Evolutionary conservation across 2,797 vertebrate genomes (phyloP).

Genomic region (Schizopygopsis pylzovi): DNA sequence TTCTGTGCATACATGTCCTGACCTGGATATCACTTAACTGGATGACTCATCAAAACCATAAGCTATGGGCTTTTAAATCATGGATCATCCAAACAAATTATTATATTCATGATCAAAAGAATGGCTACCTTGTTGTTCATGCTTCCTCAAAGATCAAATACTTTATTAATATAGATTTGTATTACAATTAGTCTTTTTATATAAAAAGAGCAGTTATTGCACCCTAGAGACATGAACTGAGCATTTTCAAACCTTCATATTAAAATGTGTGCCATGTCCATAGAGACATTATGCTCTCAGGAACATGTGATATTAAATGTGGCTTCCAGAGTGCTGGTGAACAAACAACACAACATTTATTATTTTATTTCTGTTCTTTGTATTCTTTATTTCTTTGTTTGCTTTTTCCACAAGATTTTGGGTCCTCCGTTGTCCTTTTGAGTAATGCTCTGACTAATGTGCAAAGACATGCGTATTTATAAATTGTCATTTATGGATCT

Average conservation of each 20-base stretch:
- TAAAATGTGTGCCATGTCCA: conserved; percentile 40
- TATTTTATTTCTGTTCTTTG: background rate
- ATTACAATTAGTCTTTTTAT: conserved; percentile 18
- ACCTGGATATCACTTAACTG: conserved; percentile 23
- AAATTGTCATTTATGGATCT: background rate
- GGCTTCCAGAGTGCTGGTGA: conserved; percentile 4
- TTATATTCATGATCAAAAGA: conserved; percentile 14
- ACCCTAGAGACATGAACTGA: conserved; percentile 7
- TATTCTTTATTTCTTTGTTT: background rate
- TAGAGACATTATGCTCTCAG: conserved; percentile 19
- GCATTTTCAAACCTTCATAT: conserved; percentile 26
- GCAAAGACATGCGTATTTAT: background rate
- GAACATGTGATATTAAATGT: conserved; percentile 21
- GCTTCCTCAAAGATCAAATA: conserved; percentile 9
- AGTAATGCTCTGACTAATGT: conserved; percentile 16
- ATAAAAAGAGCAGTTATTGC: conserved; percentile 9
- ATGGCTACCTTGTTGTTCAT: conserved; percentile 7
- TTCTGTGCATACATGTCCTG: background rate
- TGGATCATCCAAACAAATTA: conserved; percentile 2
- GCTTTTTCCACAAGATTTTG: background rate
- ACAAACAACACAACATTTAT: conserved; percentile 8
- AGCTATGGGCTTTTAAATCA: background rate
- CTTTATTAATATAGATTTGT: conserved; percentile 28
- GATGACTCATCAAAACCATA: conserved; percentile 6
- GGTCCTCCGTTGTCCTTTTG: background rate